A percentile compares a stretch with the other conserved stretches of the same genome.
Conservation (phyloP, 2,797 vertebrate genomes). For the Sebastolobus alascanus region DNA sequence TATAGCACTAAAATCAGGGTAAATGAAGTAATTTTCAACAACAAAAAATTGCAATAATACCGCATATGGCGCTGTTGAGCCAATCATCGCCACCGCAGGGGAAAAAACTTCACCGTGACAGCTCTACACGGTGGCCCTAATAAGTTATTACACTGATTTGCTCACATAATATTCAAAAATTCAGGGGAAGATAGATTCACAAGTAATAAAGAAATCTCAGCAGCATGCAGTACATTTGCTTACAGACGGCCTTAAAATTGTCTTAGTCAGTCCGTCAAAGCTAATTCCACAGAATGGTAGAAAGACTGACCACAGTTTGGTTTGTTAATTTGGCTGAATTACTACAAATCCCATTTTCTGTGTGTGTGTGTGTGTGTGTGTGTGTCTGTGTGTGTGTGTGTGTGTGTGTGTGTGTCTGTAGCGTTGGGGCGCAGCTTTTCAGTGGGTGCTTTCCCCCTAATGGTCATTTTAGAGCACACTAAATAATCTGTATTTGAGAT, state of each 20-base stretch:
- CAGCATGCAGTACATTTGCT: neutral
- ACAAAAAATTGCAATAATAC: no score
- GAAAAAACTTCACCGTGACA: no score
- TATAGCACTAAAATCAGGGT: no score
- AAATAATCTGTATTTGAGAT: constrained; percentile 55
- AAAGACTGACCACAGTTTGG: constrained; percentile 5
- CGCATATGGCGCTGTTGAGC: no score
- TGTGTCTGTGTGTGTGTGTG: neutral
- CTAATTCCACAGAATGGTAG: constrained; percentile 1
- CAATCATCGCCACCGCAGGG: no score
- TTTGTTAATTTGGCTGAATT: constrained; percentile 3
- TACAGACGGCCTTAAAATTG: neutral
- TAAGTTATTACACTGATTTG: neutral
- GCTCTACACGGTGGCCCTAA: neutral
- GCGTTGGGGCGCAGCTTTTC: neutral
- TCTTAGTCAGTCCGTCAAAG: neutral
- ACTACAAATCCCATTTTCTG: constrained; percentile 11
- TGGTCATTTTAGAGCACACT: constrained; percentile 6
- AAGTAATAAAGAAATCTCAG: neutral
- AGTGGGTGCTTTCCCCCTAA: neutral
- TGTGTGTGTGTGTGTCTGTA: neutral
- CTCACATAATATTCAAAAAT: neutral
- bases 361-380: neutral
- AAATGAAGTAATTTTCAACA: no score
- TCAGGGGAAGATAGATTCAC: neutral